Conservation (phyloP, 2,888 invertebrate species). For the Neuroscelio doddi region DNA sequence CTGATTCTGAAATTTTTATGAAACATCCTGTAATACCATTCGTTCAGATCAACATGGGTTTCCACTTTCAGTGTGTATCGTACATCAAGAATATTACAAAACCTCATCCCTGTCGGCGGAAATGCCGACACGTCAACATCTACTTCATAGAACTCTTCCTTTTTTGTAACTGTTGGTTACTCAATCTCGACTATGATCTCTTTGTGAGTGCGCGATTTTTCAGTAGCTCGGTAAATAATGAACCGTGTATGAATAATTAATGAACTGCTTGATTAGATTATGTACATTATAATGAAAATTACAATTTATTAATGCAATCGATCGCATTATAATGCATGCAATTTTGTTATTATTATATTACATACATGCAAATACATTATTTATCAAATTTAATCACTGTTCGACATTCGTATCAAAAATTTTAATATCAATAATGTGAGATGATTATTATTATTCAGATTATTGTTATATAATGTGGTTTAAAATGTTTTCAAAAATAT, state of each 20-base stretch:
- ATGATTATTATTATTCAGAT: no score
- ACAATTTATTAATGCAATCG: neutral
- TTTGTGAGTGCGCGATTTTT: slow-evolving; percentile 61
- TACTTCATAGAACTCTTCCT: slow-evolving; percentile 49
- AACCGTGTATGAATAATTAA: slow-evolving; percentile 47
- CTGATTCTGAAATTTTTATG: slow-evolving; percentile 63
- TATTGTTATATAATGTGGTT: no score
- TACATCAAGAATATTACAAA: slow-evolving; percentile 67
- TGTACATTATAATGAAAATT: neutral
- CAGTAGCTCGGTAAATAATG: slow-evolving; percentile 59
- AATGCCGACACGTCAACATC: slow-evolving; percentile 64
- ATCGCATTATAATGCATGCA: no score
- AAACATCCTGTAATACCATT: slow-evolving; percentile 65
- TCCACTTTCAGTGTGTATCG: slow-evolving; percentile 66
- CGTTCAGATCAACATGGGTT: slow-evolving; percentile 59
- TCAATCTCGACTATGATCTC: slow-evolving; percentile 64
- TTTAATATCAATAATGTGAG: no score
- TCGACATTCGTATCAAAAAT: no score
- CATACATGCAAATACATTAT: neutral
- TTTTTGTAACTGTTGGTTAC: slow-evolving; percentile 53
- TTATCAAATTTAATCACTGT: no score
- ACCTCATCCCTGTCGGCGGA: slow-evolving; percentile 65
- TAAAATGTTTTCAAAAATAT: no score
- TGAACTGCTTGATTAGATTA: neutral
- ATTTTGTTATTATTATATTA: neutral